These are phyloP conservation scores for Hybos culiciformis DNA, from an alignment of 2,888 invertebrate species.

Conservation along the genomic window DNA sequence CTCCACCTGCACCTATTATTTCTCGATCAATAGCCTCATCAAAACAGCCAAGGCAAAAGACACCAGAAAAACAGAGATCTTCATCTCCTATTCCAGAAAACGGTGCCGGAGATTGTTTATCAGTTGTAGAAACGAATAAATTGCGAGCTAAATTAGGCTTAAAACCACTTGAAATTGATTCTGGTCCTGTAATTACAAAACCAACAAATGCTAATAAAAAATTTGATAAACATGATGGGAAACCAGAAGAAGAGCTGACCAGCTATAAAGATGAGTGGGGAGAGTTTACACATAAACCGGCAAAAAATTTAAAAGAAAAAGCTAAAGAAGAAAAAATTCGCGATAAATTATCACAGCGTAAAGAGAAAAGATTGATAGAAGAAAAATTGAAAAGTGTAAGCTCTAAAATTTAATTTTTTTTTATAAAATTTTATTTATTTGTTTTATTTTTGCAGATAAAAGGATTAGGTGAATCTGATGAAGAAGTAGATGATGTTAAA, in stretches of 20 bases:
- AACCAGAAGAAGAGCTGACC: constrained; percentile 46
- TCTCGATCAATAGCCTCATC: constrained; percentile 13
- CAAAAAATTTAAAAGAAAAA: constrained; percentile 58
- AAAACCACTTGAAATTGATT: constrained; percentile 68
- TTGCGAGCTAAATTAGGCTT: constrained; percentile 85
- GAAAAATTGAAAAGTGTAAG: constrained; percentile 35
- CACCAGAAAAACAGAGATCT: constrained; percentile 18
- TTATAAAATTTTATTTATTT: neutral
- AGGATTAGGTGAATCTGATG: constrained; percentile 54
- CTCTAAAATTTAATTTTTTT: neutral
- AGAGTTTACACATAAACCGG: constrained; percentile 79
- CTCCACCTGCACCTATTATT: neutral
- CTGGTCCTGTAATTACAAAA: constrained; percentile 22
- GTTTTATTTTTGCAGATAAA: constrained; percentile 23
- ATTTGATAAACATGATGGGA: constrained; percentile 33
- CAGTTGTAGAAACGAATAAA: constrained; percentile 75
- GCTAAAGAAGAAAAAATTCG: constrained; percentile 66
- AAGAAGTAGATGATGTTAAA: constrained; percentile 57
- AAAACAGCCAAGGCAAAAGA: constrained; percentile 24
- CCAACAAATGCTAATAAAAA: constrained; percentile 18
- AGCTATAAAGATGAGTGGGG: constrained; percentile 58
- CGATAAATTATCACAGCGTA: constrained; percentile 60
- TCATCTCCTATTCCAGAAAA: constrained; percentile 32
- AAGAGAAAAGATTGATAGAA: constrained; percentile 61
- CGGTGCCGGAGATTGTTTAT: constrained; percentile 45